These are phyloP conservation scores for Threskiornis aethiopicus DNA, from an alignment of 2,797 vertebrate genomes.

Conservation along the genomic window DNA sequence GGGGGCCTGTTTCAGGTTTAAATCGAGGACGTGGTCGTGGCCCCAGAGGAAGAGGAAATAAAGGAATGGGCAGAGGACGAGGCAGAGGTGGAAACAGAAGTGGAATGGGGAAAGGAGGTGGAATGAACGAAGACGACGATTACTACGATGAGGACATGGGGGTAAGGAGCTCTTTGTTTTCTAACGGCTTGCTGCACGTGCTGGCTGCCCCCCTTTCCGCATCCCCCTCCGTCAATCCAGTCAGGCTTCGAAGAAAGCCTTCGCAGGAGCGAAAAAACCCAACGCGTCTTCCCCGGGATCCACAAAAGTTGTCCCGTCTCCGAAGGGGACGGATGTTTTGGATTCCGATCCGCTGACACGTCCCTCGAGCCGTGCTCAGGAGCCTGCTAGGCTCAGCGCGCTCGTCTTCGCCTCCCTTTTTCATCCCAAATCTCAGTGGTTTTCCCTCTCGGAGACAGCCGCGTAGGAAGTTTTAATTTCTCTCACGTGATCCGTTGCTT, in stretches of 20 bases:
- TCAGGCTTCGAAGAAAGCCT: not conserved
- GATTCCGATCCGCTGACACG: no score
- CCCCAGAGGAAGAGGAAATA: constrained; percentile 71
- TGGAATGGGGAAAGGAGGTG: constrained; percentile 76
- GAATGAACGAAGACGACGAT: constrained; percentile 86
- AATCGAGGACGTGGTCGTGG: constrained; percentile 79
- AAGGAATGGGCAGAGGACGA: constrained; percentile 72
- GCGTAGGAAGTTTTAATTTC: not conserved
- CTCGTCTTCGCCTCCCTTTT: not conserved
- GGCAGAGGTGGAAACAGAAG: constrained; percentile 76
- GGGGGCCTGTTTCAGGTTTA: constrained; percentile 50
- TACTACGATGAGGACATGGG: constrained; percentile 90
- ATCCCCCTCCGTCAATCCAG: accelerated
- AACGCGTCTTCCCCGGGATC: accelerated
- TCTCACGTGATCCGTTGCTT: not conserved
- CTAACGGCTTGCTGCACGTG: not conserved
- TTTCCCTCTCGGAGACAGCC: not conserved
- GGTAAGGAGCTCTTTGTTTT: constrained; percentile 68
- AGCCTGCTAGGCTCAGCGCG: not conserved
- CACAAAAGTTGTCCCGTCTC: accelerated
- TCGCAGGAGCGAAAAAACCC: accelerated
- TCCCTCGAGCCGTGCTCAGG: not conserved
- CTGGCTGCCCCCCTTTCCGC: no score
- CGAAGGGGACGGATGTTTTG: not conserved
- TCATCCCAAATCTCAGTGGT: not conserved